A percentile compares a stretch with the other conserved stretches of the same genome.
phyloP scores from a whole-genome alignment of 2,888 invertebrate species.

The Cheilosia impressa region DNA sequence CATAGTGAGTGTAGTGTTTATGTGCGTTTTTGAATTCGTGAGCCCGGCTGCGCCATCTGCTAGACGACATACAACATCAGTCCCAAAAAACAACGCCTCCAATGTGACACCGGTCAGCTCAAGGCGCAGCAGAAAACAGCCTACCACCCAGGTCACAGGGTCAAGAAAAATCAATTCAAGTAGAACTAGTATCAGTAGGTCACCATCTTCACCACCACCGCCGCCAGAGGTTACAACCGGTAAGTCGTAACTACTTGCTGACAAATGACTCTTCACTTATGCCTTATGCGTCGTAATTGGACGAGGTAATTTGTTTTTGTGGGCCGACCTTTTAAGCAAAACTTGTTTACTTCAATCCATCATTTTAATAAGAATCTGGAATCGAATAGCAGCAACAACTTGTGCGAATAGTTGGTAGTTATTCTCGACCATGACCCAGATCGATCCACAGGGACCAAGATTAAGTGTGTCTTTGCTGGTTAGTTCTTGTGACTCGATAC shows the following conservation, averaged over 20 bases:
- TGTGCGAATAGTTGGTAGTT: slow-evolving; percentile 3
- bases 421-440: slow-evolving; percentile 53
- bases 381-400: slow-evolving; percentile 1
- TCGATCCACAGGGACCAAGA: not conserved
- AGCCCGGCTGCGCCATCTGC: slow-evolving; percentile 36
- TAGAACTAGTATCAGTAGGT: slow-evolving; percentile 55
- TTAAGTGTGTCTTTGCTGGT: not conserved
- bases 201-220: slow-evolving; percentile 26
- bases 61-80: slow-evolving; percentile 29
- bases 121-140: slow-evolving; percentile 33
- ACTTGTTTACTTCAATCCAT: slow-evolving; percentile 35
- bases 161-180: slow-evolving; percentile 44
- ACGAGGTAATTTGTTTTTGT: slow-evolving; percentile 17
- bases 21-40: slow-evolving; percentile 54
- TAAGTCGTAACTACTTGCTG: slow-evolving; percentile 29
- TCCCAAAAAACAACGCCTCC: slow-evolving; percentile 20
- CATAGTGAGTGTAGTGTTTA: slow-evolving; percentile 52
- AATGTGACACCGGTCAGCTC: slow-evolving; percentile 1
- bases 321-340: slow-evolving; percentile 26
- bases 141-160: slow-evolving; percentile 16
- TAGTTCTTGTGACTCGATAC: slow-evolving; percentile 50
- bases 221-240: slow-evolving; percentile 15
- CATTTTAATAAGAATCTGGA: slow-evolving; percentile 35
- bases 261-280: not conserved
- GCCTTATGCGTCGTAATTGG: not conserved